Evolutionary conservation across 64 coral and sea anemone genomes (phyloP).

Genomic region (Orbicella faveolata): DNA sequence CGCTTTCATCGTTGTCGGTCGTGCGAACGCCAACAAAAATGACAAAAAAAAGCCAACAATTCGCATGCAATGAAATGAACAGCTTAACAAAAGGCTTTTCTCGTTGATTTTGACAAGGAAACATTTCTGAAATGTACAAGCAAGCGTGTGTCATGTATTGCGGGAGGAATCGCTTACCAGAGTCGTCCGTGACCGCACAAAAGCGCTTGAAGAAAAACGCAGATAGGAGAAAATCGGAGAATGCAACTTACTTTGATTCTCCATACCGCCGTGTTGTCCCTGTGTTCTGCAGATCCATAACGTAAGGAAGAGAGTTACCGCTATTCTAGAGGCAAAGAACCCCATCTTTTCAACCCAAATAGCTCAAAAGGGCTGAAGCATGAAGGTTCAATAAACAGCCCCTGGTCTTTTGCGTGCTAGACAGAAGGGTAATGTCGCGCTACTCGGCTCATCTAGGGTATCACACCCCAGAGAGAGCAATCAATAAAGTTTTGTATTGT

Average conservation of each 20-base stretch:
- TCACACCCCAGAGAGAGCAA: slow-evolving; percentile 55
- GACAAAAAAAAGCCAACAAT: not conserved
- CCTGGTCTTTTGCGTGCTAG: slow-evolving; percentile 54
- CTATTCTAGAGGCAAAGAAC: slow-evolving; percentile 54
- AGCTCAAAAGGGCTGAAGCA: slow-evolving; percentile 62
- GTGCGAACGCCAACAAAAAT: not conserved
- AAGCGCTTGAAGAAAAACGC: not conserved
- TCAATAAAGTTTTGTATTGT: slow-evolving; percentile 47
- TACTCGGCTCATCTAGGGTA: slow-evolving; percentile 4
- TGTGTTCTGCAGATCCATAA: slow-evolving; percentile 43
- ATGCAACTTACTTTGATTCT: not conserved
- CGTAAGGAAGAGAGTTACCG: slow-evolving; percentile 10
- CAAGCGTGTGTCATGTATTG: not conserved
- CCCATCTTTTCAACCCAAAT: slow-evolving; percentile 77
- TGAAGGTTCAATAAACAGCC: slow-evolving; percentile 56
- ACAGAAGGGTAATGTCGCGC: slow-evolving; percentile 44
- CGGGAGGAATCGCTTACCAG: not conserved
- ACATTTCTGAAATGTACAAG: not conserved
- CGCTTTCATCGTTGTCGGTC: not conserved
- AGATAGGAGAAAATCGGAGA: not conserved
- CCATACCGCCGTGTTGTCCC: not conserved
- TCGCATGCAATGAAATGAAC: not conserved
- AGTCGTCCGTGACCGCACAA: not conserved
- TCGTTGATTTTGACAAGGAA: not conserved
- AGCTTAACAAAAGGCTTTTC: not conserved